Conservation (phyloP, 1,140 invertebrate species). For the Delia radicum region DNA sequence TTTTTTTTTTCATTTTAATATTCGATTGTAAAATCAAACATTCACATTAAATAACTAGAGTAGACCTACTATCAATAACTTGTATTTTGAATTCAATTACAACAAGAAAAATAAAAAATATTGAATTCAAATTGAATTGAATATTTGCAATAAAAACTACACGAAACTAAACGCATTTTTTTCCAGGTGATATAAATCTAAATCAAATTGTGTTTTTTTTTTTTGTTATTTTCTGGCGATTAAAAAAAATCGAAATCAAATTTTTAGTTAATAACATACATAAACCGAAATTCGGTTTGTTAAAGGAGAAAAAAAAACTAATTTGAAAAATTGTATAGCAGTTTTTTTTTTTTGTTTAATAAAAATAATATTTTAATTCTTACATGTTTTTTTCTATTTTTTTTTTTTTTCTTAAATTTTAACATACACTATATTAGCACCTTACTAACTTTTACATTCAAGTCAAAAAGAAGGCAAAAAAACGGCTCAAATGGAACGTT, state of each 20-base stretch:
- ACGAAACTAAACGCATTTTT: slow-evolving; percentile 5
- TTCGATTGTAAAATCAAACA: slow-evolving; percentile 6
- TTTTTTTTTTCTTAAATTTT: neutral
- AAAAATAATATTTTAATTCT: neutral
- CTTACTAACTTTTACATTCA: neutral
- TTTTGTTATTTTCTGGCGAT: neutral
- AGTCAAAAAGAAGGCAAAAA: neutral
- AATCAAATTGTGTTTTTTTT: slow-evolving; percentile 16
- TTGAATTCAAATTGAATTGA: neutral
- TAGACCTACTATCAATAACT: neutral
- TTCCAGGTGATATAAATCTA: slow-evolving; percentile 17
- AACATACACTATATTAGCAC: neutral
- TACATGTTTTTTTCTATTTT: no score
- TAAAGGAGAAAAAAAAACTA: neutral
- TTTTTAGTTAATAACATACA: slow-evolving; percentile 6
- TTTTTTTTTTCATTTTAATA: neutral
- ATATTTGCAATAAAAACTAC: neutral
- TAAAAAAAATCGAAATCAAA: no score
- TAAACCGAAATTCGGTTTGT: no score
- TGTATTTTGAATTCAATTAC: neutral
- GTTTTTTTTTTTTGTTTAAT: neutral
- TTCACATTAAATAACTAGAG: neutral
- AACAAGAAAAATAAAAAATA: no score
- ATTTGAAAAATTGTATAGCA: neutral
- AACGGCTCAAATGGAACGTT: neutral